Conservation (phyloP, 2,113 vertebrate genomes). For the Chamaea fasciata region DNA sequence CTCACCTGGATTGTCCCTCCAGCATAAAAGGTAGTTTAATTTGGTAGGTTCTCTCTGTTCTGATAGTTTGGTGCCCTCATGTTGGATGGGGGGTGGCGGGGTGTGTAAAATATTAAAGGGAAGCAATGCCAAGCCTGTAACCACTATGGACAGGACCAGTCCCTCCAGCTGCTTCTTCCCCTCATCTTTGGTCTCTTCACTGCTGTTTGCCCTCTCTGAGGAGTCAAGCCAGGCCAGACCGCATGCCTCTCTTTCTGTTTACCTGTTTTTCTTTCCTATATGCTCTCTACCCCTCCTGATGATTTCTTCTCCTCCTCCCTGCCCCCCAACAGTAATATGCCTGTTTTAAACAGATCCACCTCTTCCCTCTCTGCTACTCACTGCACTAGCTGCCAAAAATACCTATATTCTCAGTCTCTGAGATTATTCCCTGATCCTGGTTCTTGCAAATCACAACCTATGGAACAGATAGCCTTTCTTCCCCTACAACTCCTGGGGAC, state of each 20-base stretch:
- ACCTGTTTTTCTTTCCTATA: not conserved
- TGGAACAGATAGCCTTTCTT: accelerated
- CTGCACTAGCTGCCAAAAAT: not conserved
- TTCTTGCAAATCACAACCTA: not conserved
- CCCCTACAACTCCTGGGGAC: not conserved
- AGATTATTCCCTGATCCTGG: not conserved
- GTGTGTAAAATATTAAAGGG: no score
- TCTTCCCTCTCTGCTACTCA: not conserved
- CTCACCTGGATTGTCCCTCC: not conserved
- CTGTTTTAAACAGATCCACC: not conserved
- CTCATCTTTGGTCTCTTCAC: not conserved
- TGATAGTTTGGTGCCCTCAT: not conserved
- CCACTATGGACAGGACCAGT: not conserved
- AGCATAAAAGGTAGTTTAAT: not conserved
- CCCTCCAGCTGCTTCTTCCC: not conserved
- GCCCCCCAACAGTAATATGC: not conserved
- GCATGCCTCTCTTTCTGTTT: not conserved
- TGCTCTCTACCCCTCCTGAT: not conserved
- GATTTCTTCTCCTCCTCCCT: not conserved
- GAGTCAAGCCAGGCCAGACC: accelerated
- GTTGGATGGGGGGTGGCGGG: not conserved
- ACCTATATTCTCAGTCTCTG: not conserved
- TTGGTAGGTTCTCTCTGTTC: not conserved
- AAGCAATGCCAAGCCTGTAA: not conserved
- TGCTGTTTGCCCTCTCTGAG: not conserved